Evolutionary conservation across 1,140 invertebrate genomes (phyloP).

Genomic region (Procambarus virginalis): DNA sequence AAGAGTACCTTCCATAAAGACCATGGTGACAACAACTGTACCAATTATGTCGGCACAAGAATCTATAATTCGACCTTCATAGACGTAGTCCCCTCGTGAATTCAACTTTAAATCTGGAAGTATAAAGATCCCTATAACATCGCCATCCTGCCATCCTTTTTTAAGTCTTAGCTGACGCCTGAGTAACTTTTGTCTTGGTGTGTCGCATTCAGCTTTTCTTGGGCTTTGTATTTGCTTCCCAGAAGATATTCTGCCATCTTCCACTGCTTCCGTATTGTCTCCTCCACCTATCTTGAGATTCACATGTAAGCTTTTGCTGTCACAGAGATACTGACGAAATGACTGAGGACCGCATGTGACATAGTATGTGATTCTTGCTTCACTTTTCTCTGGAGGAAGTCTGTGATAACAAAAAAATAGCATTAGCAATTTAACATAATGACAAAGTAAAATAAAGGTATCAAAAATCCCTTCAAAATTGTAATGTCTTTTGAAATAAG

Average conservation of each 20-base stretch:
- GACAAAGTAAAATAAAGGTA: neutral
- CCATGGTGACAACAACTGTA: constrained; percentile 50
- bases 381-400: constrained; percentile 48
- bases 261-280: neutral
- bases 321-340: constrained; percentile 51
- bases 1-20: constrained; percentile 13
- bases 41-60: constrained; percentile 49
- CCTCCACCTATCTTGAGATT: constrained; percentile 37
- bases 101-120: constrained; percentile 50
- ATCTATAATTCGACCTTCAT: constrained; percentile 53
- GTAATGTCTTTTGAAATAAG: neutral
- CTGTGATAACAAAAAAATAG: neutral
- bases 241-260: constrained; percentile 18
- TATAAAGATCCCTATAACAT: constrained; percentile 45
- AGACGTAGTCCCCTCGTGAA: constrained; percentile 49
- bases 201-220: constrained; percentile 20
- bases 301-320: constrained; percentile 41
- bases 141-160: constrained; percentile 63
- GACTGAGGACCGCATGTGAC: constrained; percentile 46
- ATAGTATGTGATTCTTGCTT: constrained; percentile 41
- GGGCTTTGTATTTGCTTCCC: constrained; percentile 17
- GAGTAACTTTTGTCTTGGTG: constrained; percentile 45
- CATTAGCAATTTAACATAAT: neutral
- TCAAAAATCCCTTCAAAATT: neutral
- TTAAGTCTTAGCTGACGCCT: constrained; percentile 40